phyloP scores from a whole-genome alignment of 2,797 vertebrate species.

The Thalassophryne amazonica region DNA sequence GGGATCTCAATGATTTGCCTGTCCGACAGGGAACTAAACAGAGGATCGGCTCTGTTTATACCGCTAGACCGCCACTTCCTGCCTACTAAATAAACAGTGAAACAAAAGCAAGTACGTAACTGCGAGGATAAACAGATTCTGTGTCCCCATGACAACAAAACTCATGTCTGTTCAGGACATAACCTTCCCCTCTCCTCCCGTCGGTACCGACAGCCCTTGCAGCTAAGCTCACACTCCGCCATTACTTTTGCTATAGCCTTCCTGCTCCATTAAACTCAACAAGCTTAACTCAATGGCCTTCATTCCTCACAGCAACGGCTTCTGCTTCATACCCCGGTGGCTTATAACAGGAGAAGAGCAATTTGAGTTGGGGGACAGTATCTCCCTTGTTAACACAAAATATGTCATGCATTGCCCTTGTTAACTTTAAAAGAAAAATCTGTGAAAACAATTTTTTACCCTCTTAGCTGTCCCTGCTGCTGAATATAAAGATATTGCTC shows the following conservation, averaged over 20 bases:
- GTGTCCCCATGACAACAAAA: too few relatives aligned
- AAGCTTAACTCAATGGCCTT: slow-evolving; percentile 70
- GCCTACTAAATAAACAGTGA: background rate
- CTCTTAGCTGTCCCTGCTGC: slow-evolving; percentile 26
- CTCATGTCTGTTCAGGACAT: slow-evolving; percentile 19
- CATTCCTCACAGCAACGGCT: slow-evolving; percentile 63
- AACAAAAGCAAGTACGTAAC: slow-evolving; percentile 6
- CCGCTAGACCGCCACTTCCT: too few relatives aligned
- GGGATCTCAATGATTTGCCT: too few relatives aligned
- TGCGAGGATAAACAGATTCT: too few relatives aligned
- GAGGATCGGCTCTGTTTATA: too few relatives aligned
- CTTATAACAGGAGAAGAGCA: slow-evolving; percentile 61
- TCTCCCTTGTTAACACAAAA: slow-evolving; percentile 69
- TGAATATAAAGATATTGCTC: slow-evolving; percentile 58
- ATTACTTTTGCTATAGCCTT: slow-evolving; percentile 67
- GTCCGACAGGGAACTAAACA: too few relatives aligned
- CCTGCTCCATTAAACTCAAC: slow-evolving; percentile 75
- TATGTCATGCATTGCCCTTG: slow-evolving; percentile 63
- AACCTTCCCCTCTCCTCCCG: slow-evolving; percentile 38
- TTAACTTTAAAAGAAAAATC: slow-evolving; percentile 68
- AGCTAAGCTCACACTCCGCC: slow-evolving; percentile 54
- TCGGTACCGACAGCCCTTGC: slow-evolving; percentile 50
- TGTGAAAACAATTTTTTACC: slow-evolving; percentile 58
- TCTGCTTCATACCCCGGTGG: slow-evolving; percentile 62
- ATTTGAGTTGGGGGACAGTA: slow-evolving; percentile 41